Evolutionary conservation across 92 coral and sea anemone genomes (phyloP).

Genomic region (Palythoa heliodiscus): DNA sequence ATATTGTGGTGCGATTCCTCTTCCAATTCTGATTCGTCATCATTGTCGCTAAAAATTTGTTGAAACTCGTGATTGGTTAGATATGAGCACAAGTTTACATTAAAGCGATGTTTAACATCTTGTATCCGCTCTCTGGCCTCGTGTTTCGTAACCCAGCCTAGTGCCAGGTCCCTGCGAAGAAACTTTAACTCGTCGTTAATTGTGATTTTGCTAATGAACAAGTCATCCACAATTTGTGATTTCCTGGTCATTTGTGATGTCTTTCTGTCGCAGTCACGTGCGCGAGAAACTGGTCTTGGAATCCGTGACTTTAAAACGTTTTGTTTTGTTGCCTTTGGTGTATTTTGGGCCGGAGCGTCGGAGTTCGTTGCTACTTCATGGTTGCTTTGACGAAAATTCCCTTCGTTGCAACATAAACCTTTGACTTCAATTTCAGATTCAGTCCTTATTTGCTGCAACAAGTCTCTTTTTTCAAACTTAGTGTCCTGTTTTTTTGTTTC

Average conservation of each 20-base stretch:
- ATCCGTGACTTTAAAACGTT: not conserved
- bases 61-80: slow-evolving; percentile 29
- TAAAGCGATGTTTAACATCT: slow-evolving; percentile 24
- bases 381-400: not conserved
- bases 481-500: not conserved
- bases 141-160: not conserved
- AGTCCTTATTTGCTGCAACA: not conserved
- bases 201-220: slow-evolving; percentile 42
- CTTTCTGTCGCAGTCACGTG: not conserved
- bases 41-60: slow-evolving; percentile 1
- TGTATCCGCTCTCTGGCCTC: slow-evolving; percentile 29
- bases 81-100: slow-evolving; percentile 18
- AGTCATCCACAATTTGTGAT: slow-evolving; percentile 26
- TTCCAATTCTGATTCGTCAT: slow-evolving; percentile 6
- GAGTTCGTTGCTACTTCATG: not conserved
- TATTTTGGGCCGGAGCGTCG: not conserved
- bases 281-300: not conserved
- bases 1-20: not conserved
- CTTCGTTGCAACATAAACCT: not conserved
- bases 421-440: not conserved
- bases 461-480: not conserved
- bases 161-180: slow-evolving; percentile 42
- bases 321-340: not conserved
- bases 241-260: not conserved
- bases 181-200: slow-evolving; percentile 26